These are phyloP conservation scores for Pseudoatta argentina DNA, from an alignment of 1,140 invertebrate species.

Conservation along the genomic window DNA sequence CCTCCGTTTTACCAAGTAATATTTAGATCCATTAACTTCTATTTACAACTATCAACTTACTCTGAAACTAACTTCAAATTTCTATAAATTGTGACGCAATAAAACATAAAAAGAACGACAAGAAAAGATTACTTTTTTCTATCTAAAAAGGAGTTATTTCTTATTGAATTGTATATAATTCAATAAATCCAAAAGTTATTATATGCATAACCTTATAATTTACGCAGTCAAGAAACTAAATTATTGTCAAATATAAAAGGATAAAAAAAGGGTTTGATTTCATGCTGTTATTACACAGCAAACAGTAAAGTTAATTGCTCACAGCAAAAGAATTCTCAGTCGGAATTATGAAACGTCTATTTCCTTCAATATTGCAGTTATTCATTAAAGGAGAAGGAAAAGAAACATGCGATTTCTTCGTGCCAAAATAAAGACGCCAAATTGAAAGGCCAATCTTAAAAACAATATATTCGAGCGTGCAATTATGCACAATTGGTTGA, in stretches of 20 bases:
- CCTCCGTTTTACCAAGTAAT: neutral
- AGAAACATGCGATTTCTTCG: neutral
- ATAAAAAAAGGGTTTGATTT: conserved; percentile 40
- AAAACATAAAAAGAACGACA: neutral
- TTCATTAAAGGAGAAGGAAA: conserved; percentile 36
- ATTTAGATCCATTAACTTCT: neutral
- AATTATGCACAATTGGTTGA: conserved; percentile 45
- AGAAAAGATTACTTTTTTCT: neutral
- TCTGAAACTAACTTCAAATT: neutral
- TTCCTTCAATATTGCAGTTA: conserved; percentile 25
- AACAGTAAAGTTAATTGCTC: conserved; percentile 45
- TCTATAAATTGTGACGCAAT: neutral
- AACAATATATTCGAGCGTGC: neutral
- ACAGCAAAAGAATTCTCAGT: neutral
- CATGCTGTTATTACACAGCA: conserved; percentile 14
- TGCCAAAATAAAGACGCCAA: neutral
- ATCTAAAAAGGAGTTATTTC: neutral
- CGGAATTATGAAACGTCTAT: conserved; percentile 21
- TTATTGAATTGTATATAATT: conserved; percentile 13
- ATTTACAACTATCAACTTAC: neutral
- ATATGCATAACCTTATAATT: conserved; percentile 10
- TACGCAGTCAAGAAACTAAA: conserved; percentile 3
- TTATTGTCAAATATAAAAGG: conserved; percentile 22
- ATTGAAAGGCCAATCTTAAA: conserved; percentile 28
- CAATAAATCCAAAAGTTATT: conserved; percentile 7